Evolutionary conservation across 2,797 vertebrate species (phyloP), one percentile per base, ranked within the genome.

Genomic region (Acanthopagrus latus): DNA sequence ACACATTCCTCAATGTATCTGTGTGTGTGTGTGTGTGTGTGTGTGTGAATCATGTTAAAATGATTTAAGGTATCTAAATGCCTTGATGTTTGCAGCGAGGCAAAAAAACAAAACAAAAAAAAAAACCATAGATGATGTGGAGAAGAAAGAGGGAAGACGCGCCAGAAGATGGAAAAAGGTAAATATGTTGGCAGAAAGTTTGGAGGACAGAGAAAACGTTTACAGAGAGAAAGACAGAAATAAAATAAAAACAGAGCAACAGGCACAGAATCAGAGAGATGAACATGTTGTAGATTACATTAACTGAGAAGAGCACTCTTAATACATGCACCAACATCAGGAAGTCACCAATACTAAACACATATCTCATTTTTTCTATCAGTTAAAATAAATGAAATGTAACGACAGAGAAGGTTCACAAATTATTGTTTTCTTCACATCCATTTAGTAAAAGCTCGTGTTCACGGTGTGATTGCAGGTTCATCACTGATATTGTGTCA

Each of bases 1-100:
- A 51, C 52, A 77, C 81, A 81, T 83, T 88, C 78, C 67, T 81
- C 0, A 44, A 1, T 25, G 25, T 33, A 20, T 51, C 25, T 63
- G 54, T 82, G 43, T 59, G 52, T 59, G 51, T 52, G 57, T 67
- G 54, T 33, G 41, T 51, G 44, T 63, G 51, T 50, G n/a, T 55
- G 38, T 56, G 50, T 16, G 25, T 57, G 27, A 4, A 12, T 0
- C 7, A 63, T 62, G 18, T 55, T 4, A 50, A 33, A 33, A 29
- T 17, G 18, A 58, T 58, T 73, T 38, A 5, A 67, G 52, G 65
- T 29, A 59, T 51, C 16, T 38, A 20, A 52, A 12, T 11, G 48
- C 29, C 12, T 55, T 8, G 23, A 27, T 43, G n/a, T 2, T 57
- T 18, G 20, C 18, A 51, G 44, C 2, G 1, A 72, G 21, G 25